Base-by-base conservation (phyloP, 1,140 invertebrate species). In the Armadillidium nasatum region DNA sequence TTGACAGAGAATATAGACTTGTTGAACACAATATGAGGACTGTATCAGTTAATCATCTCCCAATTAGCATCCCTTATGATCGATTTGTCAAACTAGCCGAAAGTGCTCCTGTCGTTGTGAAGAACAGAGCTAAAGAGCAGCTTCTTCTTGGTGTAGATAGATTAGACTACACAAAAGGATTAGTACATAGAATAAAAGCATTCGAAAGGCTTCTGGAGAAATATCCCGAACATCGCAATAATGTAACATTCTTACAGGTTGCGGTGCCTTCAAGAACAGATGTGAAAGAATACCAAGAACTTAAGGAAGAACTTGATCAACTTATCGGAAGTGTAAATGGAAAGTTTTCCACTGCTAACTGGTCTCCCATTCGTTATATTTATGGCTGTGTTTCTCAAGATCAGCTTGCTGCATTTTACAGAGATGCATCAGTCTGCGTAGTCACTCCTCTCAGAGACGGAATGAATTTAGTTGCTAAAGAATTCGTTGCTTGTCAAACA, bases 391-490 rank as follows among this genome's bases (percentile, higher is more conserved):
- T 95, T 19, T 82, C 81, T 4, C 93, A 95, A 85, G 90, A 92
- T 80, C 92, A 94, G 82, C 83, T 96, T 44, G 93, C 93, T 2
- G 92, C 92, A 0, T 91, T 94, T 79, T 86, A 86, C 73, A 86
- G 93, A 19, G 93, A 95, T 82, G 89, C 93, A 0, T 90, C 92
- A 0, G 93, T 96, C 0, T 93, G 91, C 21, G 84, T 95, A 19
- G 93, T 96, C 0, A 95, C 94, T 0, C 94, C 94, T 0, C 84
- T 95, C 0, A 86, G 94, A 67, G 94, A 96, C 83, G 94, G 94
- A 44, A 96, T 96, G 94, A 96, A 96, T 86, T 86, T 96, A 67
- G 94, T 96, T 0, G 94, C 94, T 7, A 96, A 96, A 84, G 94
- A 96, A 84, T 96, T 94, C 82, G 93, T 95, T 2, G 94, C 94